Evolutionary conservation across 2,113 vertebrate genomes (phyloP).

Genomic region (Megaceryle torquata): DNA sequence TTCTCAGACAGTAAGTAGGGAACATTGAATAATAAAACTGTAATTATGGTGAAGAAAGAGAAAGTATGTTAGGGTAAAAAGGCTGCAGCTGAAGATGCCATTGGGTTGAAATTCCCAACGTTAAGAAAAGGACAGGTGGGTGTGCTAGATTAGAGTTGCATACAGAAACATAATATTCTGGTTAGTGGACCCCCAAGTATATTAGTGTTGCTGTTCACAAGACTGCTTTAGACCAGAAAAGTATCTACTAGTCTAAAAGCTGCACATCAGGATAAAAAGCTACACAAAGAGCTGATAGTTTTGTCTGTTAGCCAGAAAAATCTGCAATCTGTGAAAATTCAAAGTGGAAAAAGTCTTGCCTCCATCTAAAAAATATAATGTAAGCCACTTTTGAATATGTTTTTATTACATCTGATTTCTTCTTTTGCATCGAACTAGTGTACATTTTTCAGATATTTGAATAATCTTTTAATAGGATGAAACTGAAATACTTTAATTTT

Average conservation of each 20-base stretch:
- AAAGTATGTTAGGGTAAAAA: background rate
- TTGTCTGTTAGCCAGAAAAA: background rate
- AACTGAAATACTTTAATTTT: background rate
- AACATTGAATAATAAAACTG: background rate
- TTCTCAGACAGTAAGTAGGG: background rate
- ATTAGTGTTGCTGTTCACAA: background rate
- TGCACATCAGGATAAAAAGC: background rate
- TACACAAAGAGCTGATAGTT: background rate
- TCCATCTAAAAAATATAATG: background rate
- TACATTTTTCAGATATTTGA: background rate
- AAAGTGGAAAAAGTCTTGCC: background rate
- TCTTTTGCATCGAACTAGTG: background rate
- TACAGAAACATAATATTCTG: background rate
- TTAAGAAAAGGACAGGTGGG: background rate
- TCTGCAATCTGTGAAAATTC: background rate
- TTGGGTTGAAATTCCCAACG: background rate
- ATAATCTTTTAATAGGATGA: background rate
- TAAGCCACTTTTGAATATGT: background rate
- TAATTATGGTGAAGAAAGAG: background rate
- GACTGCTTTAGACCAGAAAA: background rate
- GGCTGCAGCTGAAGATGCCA: background rate
- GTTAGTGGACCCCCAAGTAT: background rate
- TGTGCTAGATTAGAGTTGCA: background rate
- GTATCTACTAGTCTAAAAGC: background rate
- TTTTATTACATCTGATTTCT: background rate